Base-by-base conservation (phyloP, 64 coral and sea anemone species). In the Trachythela sp. region DNA sequence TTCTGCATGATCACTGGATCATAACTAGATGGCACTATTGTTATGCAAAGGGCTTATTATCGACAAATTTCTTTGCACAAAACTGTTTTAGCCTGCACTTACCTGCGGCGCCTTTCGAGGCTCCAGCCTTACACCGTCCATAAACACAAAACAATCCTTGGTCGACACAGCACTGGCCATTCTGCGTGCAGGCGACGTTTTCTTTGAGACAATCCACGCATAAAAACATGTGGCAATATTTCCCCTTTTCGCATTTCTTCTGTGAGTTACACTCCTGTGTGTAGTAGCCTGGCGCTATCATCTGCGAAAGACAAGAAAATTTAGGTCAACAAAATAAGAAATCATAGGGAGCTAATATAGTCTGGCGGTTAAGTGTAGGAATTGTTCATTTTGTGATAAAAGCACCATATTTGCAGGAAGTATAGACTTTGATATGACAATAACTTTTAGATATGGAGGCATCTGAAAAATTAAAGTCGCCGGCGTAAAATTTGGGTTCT, bases 211-310 rank as follows among this genome's bases (percentile, higher is more conserved):
- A 98, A 71, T 98, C 95, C 27, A 98, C 95, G 20, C 95, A 98
- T 34, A 98, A 80, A 64, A 98, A 98, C 95, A 98, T 98, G 54
- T 98, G 95, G 24, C 95, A 98, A 42, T 98, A 98, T 54, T 98
- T 98, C 1, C 83, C 72, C 2, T 94, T 93, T 71, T 98, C 94
- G 17, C 95, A 98, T 36, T 87, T 88, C 54, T 98, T 98, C 51
- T 98, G 95, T 0, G 93, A 91, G 86, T 98, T 98, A 40, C 95
- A 98, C 70, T 98, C 95, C 89, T 98, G 95, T 8, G 93, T 92
- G 83, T 98, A 98, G 48, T 98, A 98, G 52, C 95, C 95, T 30
- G 95, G 95, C 10, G 95, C 83, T 88, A 98, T 94, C 89, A 94
- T 94, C 95, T 98, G 85, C 35, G 52, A 29, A 80, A 17, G 33